Evolutionary conservation across 2,797 vertebrate genomes (phyloP), one percentile per base, ranked within the genome.

Genomic region (Macropodus opercularis): DNA sequence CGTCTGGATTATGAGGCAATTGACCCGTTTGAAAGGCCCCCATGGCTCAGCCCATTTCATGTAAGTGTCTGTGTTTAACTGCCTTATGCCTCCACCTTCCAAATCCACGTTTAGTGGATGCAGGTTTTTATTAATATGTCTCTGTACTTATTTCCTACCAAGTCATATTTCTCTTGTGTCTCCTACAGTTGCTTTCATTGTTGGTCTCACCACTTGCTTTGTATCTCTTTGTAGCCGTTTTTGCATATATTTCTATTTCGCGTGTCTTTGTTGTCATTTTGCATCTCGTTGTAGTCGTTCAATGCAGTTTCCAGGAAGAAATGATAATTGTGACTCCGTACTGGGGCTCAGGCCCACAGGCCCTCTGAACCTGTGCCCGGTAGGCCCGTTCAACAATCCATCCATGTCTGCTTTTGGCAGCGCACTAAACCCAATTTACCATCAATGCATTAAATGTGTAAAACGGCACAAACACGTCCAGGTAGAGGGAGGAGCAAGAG

Each of bases 401-500:
- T 36, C 34, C 6, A 36, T 36, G 6, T 17, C 34, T 36, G 15
- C 15, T n/a, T 36, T 36, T 36, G 34, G 34, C 34, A 36, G 15
- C 1, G 9, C 15, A 3, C 6, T 17, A n/a, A 8, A 15, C 6
- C 34, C 34, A 15, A 8, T 8, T 8, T 6, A 36, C 34, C 11
- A 32, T 4, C 11, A 36, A 5, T 17, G 2, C 15, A 36, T n/a
- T 7, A 36, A 36, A 36, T 17, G 10, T 11, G 10, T 32, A 32
- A 12, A 8, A 12, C 3, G 10, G n/a, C n/a, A n/a, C n/a, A n/a
- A 38, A 5, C 17, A 49, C 61, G 52, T 19, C 3, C 11, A 52
- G 15, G 32, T 42, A 48, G 22, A 61, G n/a, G 5, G 17, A 38
- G 21, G 52, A 34, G 59, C 29, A 21, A 69, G 75, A 80, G 72